Evolutionary conservation across 2,888 invertebrate species (phyloP), one percentile per base, ranked within the genome.

Genomic region (Mechanitis messenoides): DNA sequence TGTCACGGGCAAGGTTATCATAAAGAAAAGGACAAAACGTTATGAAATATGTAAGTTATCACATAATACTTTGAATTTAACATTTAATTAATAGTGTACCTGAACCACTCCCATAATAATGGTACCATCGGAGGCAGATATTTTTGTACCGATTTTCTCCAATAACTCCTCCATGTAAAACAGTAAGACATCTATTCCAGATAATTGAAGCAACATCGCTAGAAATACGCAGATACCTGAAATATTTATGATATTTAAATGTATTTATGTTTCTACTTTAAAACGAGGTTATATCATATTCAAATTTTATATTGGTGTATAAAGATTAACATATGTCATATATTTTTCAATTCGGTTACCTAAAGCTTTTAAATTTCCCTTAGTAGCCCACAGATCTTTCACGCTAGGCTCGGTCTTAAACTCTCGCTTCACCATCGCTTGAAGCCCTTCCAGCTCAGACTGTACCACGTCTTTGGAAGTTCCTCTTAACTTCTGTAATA

Each of bases 131-230:
- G 93, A 91, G 0, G 94, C 91, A 2, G 93, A 86, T 2, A 95
- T 81, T 2, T 81, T 82, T 28, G 92, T 92, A 56, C 93, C 93
- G 3, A 96, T 93, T 65, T 92, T 92, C 45, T 81, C 81, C 62
- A 95, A 93, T 64, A 95, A 93, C 9, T 89, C 90, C 74, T 95
- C 93, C 71, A 94, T 93, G 76, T 95, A 95, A 79, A 95, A 95
- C 56, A 96, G 87, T 2, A 96, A 92, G 0, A 95, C 94, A 75
- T 95, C 95, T 65, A 95, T 94, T 0, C 96, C 96, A 0, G 94
- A 94, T 47, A 96, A 83, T 77, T 97, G 97, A 72, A 97, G 96
- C 74, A 96, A 92, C 73, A 93, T 89, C 65, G 95, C 94, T 63
- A 97, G 87, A 57, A 93, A 93, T 55, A 93, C 92, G 53, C 94